Evolutionary conservation across 2,113 vertebrate genomes (phyloP).

Genomic region (Myiozetetes cayanensis): DNA sequence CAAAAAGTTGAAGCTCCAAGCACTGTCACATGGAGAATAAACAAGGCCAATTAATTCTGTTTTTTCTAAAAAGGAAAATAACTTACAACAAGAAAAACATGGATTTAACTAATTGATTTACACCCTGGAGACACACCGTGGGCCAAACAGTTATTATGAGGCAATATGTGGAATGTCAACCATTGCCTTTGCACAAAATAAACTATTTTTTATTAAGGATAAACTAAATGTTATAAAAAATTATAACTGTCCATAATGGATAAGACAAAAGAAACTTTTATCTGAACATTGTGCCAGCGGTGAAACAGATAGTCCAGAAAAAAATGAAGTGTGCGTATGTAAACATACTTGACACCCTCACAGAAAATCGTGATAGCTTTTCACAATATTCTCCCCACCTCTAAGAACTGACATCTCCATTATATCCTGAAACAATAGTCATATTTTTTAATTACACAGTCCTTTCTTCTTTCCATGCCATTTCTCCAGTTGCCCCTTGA

Average conservation of each 20-base stretch:
- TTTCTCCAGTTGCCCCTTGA: not conserved
- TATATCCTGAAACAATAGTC: not conserved
- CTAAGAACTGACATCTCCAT: not conserved
- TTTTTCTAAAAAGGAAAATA: constrained; percentile 45
- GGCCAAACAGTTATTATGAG: not conserved
- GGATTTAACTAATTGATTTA: constrained; percentile 24
- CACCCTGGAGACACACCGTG: not conserved
- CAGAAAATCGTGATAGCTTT: not conserved
- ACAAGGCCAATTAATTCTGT: not conserved
- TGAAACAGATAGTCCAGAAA: not conserved
- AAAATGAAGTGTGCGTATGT: not conserved
- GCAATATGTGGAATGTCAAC: not conserved
- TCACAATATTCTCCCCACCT: not conserved
- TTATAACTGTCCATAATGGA: not conserved
- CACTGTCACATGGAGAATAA: constrained; percentile 8
- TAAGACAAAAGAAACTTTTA: not conserved
- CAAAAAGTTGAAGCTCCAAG: not conserved
- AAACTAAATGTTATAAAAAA: not conserved
- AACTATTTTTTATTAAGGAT: not conserved
- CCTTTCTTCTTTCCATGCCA: not conserved
- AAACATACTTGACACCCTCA: not conserved
- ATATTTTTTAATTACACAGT: not conserved
- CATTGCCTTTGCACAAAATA: not conserved
- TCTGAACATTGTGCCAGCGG: not conserved
- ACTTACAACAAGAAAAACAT: constrained; percentile 28